A percentile compares a stretch with the other conserved stretches of the same genome.
These are phyloP conservation scores for Pogoniulus pusillus DNA, from an alignment of 2,797 vertebrate species.

Conservation along the genomic window DNA sequence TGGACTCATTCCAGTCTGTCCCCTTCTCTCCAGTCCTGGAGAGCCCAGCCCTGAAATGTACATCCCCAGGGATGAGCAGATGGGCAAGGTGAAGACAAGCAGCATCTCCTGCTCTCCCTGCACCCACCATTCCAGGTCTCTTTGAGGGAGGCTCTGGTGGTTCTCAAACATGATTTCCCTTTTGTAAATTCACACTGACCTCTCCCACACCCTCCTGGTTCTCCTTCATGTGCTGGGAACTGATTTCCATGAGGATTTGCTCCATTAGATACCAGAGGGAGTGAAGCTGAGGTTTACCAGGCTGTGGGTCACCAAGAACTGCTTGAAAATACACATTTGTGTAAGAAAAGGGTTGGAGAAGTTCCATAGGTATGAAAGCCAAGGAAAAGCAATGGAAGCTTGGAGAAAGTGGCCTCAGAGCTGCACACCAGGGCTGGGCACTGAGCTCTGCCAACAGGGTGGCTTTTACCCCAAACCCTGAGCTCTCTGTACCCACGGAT, in stretches of 20 bases:
- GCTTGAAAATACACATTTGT: accelerated
- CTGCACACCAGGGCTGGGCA: not conserved
- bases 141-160: accelerated
- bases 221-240: accelerated
- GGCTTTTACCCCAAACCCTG: accelerated
- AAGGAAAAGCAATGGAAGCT: not conserved
- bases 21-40: not conserved
- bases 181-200: not conserved
- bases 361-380: not conserved
- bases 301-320: not conserved
- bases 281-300: not conserved
- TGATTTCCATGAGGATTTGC: no score
- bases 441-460: accelerated
- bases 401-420: accelerated
- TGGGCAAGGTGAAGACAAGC: not conserved
- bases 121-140: not conserved
- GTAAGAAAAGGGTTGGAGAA: not conserved
- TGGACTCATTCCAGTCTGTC: not conserved
- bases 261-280: not conserved
- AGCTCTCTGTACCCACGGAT: not conserved
- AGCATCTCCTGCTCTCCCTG: not conserved
- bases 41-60: no score
- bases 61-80: not conserved
- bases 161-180: not conserved
- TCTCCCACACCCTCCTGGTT: not conserved